A percentile compares a stretch with the other conserved stretches of the same genome.
phyloP scores from a whole-genome alignment of 2,888 invertebrate species.

The Torymus auratus region DNA sequence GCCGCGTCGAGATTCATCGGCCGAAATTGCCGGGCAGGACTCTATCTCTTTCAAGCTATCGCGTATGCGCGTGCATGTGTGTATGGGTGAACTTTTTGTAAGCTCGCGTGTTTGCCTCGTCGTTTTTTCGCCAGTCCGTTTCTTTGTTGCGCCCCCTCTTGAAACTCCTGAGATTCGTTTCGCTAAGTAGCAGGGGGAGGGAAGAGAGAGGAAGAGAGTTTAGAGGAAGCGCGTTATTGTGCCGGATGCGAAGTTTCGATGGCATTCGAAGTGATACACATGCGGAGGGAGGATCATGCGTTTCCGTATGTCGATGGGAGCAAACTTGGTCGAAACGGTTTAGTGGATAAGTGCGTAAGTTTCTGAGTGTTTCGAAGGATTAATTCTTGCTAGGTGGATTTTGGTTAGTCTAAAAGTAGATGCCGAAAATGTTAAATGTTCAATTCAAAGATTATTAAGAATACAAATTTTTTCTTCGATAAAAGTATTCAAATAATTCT shows the following conservation, averaged over 20 bases:
- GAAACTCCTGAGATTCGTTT: slow-evolving; percentile 23
- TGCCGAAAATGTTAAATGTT: no score
- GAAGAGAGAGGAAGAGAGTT: background rate
- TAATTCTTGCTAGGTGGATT: no score
- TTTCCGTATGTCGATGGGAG: no score
- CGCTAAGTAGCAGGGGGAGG: background rate
- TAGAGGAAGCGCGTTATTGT: background rate
- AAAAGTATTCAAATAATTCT: no score
- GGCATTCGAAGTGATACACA: background rate
- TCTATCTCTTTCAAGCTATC: background rate
- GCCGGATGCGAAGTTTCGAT: no score
- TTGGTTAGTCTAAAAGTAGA: no score
- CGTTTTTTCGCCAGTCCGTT: slow-evolving; percentile 3
- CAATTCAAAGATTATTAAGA: no score
- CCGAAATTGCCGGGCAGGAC: background rate
- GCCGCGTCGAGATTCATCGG: background rate
- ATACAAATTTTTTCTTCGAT: no score
- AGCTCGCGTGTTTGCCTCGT: background rate
- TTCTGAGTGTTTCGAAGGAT: no score
- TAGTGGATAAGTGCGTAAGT: no score
- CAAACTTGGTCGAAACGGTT: no score
- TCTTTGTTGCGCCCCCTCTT: background rate
- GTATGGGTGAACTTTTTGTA: background rate
- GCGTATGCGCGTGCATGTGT: background rate
- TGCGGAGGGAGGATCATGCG: no score